Percentiles rank a stretch among this genome's conserved stretches.
These are phyloP conservation scores for Halotydeus destructor DNA, from an alignment of 1,140 invertebrate genomes.

Conservation along the genomic window DNA sequence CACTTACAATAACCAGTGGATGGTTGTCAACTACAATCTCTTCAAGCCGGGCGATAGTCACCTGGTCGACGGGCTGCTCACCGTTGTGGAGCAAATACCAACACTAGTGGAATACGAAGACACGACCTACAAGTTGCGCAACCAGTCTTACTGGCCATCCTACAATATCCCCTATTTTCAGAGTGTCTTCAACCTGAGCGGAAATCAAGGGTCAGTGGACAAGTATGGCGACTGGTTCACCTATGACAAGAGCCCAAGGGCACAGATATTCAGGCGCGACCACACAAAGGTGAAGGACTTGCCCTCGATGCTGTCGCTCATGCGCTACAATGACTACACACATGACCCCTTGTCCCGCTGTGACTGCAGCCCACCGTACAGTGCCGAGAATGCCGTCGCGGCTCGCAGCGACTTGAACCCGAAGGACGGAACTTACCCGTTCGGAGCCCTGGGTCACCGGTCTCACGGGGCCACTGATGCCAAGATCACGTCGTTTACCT, in stretches of 20 bases:
- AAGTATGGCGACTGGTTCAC: constrained; percentile 48
- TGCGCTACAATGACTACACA: constrained; percentile 50
- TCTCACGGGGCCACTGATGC: constrained; percentile 41
- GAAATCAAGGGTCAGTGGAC: constrained; percentile 30
- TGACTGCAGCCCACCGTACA: constrained; percentile 46
- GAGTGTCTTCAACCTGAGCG: constrained; percentile 38
- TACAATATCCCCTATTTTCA: constrained; percentile 54
- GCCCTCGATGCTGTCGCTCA: constrained; percentile 34
- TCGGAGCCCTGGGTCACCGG: constrained; percentile 38
- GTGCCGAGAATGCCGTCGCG: constrained; percentile 45
- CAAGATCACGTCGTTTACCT: constrained; percentile 31
- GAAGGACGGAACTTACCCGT: constrained; percentile 39
- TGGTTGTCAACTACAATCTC: constrained; percentile 47
- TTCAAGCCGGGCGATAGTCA: constrained; percentile 30
- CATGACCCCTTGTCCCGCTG: constrained; percentile 44
- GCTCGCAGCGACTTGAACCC: constrained; percentile 46
- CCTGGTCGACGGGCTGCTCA: constrained; percentile 36
- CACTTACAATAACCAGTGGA: constrained; percentile 72
- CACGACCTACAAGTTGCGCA: constrained; percentile 39
- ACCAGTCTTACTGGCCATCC: constrained; percentile 47
- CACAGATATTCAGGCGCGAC: constrained; percentile 39
- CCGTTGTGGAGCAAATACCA: constrained; percentile 63
- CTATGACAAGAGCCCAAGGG: constrained; percentile 38
- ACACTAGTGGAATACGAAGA: constrained; percentile 35
- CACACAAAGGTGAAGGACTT: constrained; percentile 33